A percentile compares a stretch with the other conserved stretches of the same genome.
phyloP scores from a whole-genome alignment of 23 tunicate species.

The Styela plicata region DNA sequence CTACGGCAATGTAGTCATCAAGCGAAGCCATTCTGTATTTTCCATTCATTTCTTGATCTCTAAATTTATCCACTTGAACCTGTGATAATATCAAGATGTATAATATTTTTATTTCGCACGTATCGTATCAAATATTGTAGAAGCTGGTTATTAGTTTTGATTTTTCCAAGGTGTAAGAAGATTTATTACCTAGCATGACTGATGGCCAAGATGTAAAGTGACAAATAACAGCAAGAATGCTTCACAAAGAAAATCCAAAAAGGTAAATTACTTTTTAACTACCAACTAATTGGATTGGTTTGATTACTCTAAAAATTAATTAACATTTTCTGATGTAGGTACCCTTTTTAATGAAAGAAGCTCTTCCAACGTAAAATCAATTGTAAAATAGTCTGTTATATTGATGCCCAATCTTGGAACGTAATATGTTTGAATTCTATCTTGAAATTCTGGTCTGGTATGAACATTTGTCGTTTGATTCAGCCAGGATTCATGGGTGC shows the following conservation, averaged over 20 bases:
- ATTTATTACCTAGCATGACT: too few relatives aligned
- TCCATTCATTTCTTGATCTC: constrained; percentile 45
- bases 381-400: constrained; percentile 74
- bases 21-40: constrained; percentile 32
- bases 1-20: constrained; percentile 41
- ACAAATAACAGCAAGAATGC: too few relatives aligned
- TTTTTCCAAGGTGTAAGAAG: too few relatives aligned
- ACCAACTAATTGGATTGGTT: too few relatives aligned
- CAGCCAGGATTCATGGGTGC: constrained; percentile 86
- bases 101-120: too few relatives aligned
- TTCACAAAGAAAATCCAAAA: too few relatives aligned
- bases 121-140: too few relatives aligned
- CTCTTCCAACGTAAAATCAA: constrained; percentile 87
- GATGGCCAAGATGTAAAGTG: too few relatives aligned
- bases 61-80: constrained; percentile 35
- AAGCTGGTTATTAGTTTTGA: too few relatives aligned
- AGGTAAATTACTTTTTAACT: too few relatives aligned
- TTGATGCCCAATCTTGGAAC: constrained; percentile 16
- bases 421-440: constrained; percentile 41
- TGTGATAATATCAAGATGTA: background rate
- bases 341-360: constrained; percentile 53
- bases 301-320: too few relatives aligned
- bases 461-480: constrained; percentile 60
- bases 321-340: too few relatives aligned
- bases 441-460: constrained; percentile 45